A percentile compares a stretch with the other conserved stretches of the same genome.
phyloP scores from a whole-genome alignment of 2,888 invertebrate species.

The Seira musarum region DNA sequence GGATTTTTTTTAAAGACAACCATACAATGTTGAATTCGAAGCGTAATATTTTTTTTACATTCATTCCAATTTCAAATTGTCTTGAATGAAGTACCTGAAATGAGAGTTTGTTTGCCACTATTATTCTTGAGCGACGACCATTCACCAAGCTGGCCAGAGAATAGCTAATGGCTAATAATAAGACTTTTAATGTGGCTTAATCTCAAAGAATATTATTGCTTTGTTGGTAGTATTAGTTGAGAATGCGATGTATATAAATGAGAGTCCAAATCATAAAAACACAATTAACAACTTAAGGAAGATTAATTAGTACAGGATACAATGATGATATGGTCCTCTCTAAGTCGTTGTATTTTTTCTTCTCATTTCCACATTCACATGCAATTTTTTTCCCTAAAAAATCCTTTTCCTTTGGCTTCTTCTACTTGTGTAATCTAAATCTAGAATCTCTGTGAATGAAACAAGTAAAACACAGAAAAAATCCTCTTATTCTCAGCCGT shows the following conservation, averaged over 20 bases:
- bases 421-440: not conserved
- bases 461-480: slow-evolving; percentile 31
- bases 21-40: too few relatives aligned
- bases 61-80: too few relatives aligned
- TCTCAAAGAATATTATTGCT: too few relatives aligned
- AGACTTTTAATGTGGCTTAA: too few relatives aligned
- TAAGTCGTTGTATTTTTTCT: too few relatives aligned
- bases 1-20: slow-evolving; percentile 12
- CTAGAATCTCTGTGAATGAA: slow-evolving; percentile 38
- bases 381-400: slow-evolving; percentile 21
- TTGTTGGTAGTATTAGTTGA: too few relatives aligned
- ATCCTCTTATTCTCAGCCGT: slow-evolving; percentile 36
- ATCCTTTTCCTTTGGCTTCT: slow-evolving; percentile 20
- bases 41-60: too few relatives aligned
- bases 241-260: not conserved
- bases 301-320: slow-evolving; percentile 51
- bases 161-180: too few relatives aligned
- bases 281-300: slow-evolving; percentile 54
- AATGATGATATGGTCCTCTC: slow-evolving; percentile 31
- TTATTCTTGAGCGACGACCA: too few relatives aligned
- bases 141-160: too few relatives aligned
- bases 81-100: too few relatives aligned
- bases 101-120: too few relatives aligned
- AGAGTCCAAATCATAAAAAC: slow-evolving; percentile 28
- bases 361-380: slow-evolving; percentile 29